Conservation (phyloP, 2,888 invertebrate genomes). For the Drosophila seclusa region DNA sequence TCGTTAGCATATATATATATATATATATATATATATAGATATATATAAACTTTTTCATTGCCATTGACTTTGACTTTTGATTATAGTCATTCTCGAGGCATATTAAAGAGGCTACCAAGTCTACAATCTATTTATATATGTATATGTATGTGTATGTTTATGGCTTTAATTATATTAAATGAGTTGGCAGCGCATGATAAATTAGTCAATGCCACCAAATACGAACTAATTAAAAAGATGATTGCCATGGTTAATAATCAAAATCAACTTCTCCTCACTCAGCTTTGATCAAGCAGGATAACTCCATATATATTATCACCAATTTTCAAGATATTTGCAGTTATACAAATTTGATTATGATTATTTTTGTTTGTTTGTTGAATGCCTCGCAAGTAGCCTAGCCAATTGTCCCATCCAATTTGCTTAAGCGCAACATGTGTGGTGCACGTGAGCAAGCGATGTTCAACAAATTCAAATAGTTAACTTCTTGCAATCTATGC, state of each 20-base stretch:
- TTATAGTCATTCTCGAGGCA: conserved; percentile 31
- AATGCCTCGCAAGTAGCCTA: conserved; percentile 3
- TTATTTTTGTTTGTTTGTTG: not conserved
- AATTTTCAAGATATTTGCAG: not conserved
- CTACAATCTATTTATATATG: conserved; percentile 18
- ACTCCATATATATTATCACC: not conserved
- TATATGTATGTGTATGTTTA: conserved; percentile 6
- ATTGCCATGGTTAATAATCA: conserved; percentile 1
- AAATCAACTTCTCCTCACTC: not conserved
- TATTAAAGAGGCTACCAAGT: conserved; percentile 9
- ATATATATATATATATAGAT: too few relatives aligned
- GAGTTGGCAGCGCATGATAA: conserved; percentile 20
- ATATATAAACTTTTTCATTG: conserved; percentile 25
- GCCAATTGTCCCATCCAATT: conserved; percentile 6
- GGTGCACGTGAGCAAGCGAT: conserved; percentile 10
- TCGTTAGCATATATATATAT: too few relatives aligned
- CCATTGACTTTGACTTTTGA: conserved; percentile 51
- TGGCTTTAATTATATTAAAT: conserved; percentile 45
- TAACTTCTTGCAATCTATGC: conserved; percentile 37
- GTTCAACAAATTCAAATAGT: conserved; percentile 27
- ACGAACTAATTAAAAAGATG: conserved; percentile 17
- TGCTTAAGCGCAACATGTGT: not conserved
- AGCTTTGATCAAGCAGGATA: not conserved
- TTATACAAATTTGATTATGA: not conserved
- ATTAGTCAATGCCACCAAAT: conserved; percentile 32